Conservation (phyloP, 2,113 vertebrate species). For the Platycercus adscitus region DNA sequence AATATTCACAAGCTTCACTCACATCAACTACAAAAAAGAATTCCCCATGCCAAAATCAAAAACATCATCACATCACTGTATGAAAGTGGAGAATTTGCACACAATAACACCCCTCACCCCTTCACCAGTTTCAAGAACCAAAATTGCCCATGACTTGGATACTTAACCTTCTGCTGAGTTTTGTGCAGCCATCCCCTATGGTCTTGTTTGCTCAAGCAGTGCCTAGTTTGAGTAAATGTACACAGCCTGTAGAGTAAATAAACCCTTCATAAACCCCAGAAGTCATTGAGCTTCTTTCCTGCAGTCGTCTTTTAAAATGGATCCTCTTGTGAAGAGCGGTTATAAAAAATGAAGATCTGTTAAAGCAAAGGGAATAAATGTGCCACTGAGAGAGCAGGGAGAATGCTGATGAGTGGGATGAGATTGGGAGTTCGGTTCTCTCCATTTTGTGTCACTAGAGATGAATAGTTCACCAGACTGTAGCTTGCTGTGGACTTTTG, state of each 20-base stretch:
- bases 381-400: neutral
- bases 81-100: neutral
- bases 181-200: neutral
- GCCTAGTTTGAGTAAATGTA: neutral
- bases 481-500: neutral
- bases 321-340: neutral
- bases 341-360: neutral
- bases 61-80: neutral
- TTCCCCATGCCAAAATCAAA: neutral
- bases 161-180: neutral
- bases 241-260: constrained; percentile 5
- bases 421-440: neutral
- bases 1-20: neutral
- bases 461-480: constrained; percentile 22
- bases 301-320: neutral
- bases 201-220: neutral
- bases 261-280: neutral
- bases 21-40: neutral
- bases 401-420: neutral
- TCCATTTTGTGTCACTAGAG: neutral
- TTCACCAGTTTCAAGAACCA: neutral
- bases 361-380: neutral
- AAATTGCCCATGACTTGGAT: neutral
- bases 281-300: neutral
- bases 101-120: neutral